Base-by-base conservation (phyloP, 2,113 vertebrate genomes). In the Recurvirostra avosetta region DNA sequence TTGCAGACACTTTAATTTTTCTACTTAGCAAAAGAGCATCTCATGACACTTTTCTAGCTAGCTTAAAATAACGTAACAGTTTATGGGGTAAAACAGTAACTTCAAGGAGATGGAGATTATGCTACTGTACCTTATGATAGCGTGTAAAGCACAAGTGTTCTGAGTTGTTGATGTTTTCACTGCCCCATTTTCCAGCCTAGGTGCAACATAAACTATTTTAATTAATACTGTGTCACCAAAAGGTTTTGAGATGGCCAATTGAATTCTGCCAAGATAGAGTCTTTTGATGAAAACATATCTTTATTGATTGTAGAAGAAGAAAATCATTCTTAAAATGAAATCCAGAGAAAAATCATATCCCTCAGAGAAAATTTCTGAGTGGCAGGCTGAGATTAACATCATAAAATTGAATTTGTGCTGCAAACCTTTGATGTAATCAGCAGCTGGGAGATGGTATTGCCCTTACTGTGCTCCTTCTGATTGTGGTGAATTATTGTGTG, bases 261-360 rank as follows among this genome's bases (percentile, higher is more conserved):
- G 98, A 98, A 98, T 98, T 98, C 97, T 97, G 96, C 98, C 97
- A 98, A 98, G 98, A 98, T 98, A 98, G 97, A 98, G 96, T 98
- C 97, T 98, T 98, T 98, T 98, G 97, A 98, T 98, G 98, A 98
- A 98, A 98, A 98, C 98, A 97, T 98, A 98, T 97, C 97, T 98
- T 98, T 98, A 98, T 98, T 98, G 98, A 98, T 98, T 98, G 98
- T 97, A 96, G 97, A 96, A 88, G 93, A 98, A 98, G 97, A 98
- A 98, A 98, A 98, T 98, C 96, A 98, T 98, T 98, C 97, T 98
- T 98, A 98, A 98, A 98, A 98, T 98, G 98, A 98, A 98, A 98
- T 98, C 98, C 97, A 98, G 96, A 98, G 97, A 97, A 98, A 98
- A 98, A 98, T 97, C 98, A 97, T 98, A 98, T 98, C 98, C 98